Evolutionary conservation across 2,888 invertebrate species (phyloP).

Genomic region (Physocephala rufipes): DNA sequence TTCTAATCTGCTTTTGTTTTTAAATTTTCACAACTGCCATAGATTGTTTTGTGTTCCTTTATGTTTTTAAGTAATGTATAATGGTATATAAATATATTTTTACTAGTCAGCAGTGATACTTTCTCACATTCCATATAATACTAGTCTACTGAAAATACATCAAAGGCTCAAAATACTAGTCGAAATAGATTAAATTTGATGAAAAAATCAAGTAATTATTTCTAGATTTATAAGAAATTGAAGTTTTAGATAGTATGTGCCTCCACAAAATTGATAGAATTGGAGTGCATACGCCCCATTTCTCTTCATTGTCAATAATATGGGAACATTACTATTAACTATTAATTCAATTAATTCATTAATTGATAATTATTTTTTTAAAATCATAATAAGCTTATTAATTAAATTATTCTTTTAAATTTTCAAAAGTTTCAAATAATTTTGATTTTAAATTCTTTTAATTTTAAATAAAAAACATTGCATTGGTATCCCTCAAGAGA

Average conservation of each 20-base stretch:
- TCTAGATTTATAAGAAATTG: slow-evolving; percentile 29
- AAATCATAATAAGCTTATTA: too few relatives aligned
- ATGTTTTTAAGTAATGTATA: background rate
- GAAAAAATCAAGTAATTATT: slow-evolving; percentile 37
- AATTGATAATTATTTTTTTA: too few relatives aligned
- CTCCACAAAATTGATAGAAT: background rate
- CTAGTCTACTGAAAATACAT: background rate
- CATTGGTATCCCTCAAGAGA: slow-evolving; percentile 32
- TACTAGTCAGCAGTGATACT: background rate
- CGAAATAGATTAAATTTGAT: slow-evolving; percentile 26
- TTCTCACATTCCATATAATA: slow-evolving; percentile 15
- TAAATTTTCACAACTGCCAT: background rate
- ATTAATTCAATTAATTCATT: too few relatives aligned
- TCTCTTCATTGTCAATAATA: too few relatives aligned
- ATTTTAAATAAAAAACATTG: slow-evolving; percentile 21
- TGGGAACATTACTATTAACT: too few relatives aligned
- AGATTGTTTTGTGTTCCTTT: background rate
- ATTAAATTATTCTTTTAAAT: too few relatives aligned
- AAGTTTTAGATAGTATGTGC: slow-evolving; percentile 20
- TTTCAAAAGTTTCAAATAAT: too few relatives aligned
- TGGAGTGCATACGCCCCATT: background rate
- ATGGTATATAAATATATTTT: background rate
- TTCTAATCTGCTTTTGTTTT: slow-evolving; percentile 4
- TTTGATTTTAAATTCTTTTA: too few relatives aligned
- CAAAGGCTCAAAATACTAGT: background rate